Conservation (phyloP, 2,113 vertebrate genomes). For the Ameiurus melas region DNA sequence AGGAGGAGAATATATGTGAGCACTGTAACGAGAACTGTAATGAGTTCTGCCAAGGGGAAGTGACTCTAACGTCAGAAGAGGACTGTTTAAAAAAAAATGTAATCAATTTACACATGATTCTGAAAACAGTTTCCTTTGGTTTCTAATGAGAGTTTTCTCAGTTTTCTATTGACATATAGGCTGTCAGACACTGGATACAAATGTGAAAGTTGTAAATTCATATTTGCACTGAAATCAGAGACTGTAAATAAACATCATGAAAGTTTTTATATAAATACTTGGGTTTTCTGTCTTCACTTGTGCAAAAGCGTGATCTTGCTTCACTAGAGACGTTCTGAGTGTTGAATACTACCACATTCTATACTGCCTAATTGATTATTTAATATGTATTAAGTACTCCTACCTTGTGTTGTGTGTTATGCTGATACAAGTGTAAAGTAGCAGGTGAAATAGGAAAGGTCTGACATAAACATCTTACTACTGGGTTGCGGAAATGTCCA, state of each 20-base stretch:
- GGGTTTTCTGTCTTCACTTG: background rate
- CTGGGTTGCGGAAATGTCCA: too few species aligned
- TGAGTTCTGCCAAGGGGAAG: background rate
- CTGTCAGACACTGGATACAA: constrained; percentile 31
- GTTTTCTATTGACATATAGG: background rate
- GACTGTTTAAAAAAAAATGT: too few species aligned
- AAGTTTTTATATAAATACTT: background rate
- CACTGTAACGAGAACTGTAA: background rate
- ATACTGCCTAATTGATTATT: background rate
- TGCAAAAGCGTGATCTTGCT: background rate
- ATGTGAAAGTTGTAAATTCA: constrained; percentile 34
- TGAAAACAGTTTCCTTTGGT: background rate
- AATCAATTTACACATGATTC: background rate
- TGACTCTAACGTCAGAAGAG: background rate
- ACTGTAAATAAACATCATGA: constrained; percentile 47
- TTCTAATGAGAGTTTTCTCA: background rate
- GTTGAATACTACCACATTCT: background rate
- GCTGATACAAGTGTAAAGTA: background rate
- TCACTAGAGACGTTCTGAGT: background rate
- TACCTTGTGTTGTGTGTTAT: background rate
- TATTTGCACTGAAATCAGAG: constrained; percentile 46
- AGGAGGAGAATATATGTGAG: background rate
- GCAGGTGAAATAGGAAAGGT: background rate
- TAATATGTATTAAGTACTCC: background rate
- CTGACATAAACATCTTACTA: background rate